Evolutionary conservation across 1,140 invertebrate species (phyloP).

Genomic region (Pygmarrhopalites habei): DNA sequence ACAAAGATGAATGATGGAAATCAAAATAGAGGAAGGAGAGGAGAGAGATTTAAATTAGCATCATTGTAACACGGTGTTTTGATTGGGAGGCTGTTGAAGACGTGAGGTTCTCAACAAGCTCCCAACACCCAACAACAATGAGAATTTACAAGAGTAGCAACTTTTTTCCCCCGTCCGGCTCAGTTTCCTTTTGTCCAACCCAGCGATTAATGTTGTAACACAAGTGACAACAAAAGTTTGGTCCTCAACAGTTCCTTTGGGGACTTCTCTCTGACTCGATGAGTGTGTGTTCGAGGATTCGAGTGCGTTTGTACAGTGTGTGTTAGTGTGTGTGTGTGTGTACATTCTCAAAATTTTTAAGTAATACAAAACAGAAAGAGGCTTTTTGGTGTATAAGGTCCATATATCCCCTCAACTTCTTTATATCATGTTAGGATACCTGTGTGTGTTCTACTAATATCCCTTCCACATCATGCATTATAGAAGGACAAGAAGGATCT

Average conservation of each 20-base stretch:
- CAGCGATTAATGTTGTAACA: slow-evolving; percentile 24
- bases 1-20: not conserved
- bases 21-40: not conserved
- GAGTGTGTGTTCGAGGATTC: not conserved
- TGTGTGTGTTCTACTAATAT: too few species aligned
- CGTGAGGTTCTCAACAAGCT: slow-evolving; percentile 21
- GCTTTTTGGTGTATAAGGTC: too few species aligned
- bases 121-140: too few species aligned
- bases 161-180: slow-evolving; percentile 8
- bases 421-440: too few species aligned
- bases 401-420: too few species aligned
- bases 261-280: not conserved
- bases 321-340: not conserved
- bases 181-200: slow-evolving; percentile 12
- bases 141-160: slow-evolving; percentile 19
- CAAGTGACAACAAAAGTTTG: slow-evolving; percentile 16
- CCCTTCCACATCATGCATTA: too few species aligned
- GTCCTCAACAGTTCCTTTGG: not conserved
- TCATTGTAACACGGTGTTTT: slow-evolving; percentile 21
- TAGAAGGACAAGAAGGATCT: too few species aligned
- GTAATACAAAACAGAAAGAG: too few species aligned
- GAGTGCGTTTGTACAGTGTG: not conserved
- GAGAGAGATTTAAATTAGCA: slow-evolving; percentile 27
- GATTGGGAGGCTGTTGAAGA: slow-evolving; percentile 17
- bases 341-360: too few species aligned